Conservation (phyloP, 2,113 vertebrate species). For the Petroica traversi region DNA sequence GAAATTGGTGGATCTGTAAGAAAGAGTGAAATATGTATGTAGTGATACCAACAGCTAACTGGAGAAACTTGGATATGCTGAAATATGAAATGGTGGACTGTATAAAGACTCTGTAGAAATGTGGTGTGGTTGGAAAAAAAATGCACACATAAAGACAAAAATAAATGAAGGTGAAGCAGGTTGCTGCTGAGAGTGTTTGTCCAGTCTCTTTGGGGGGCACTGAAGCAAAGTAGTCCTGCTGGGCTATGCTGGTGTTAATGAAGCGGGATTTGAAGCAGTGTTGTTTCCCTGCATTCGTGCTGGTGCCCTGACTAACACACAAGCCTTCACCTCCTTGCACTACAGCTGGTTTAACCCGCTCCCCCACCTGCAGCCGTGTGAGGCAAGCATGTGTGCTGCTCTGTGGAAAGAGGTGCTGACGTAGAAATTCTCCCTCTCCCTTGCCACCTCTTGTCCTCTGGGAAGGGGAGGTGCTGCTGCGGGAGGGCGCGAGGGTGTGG, state of each 20-base stretch:
- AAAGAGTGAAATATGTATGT: rapidly evolving
- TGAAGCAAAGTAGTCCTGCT: neutral
- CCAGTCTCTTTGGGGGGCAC: rapidly evolving
- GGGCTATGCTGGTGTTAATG: neutral
- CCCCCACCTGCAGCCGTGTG: neutral
- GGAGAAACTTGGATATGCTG: neutral
- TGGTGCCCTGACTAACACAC: neutral
- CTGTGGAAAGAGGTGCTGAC: neutral
- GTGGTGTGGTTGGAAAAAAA: neutral
- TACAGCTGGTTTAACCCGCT: rapidly evolving
- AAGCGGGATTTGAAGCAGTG: neutral
- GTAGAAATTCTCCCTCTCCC: neutral
- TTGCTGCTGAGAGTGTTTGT: neutral
- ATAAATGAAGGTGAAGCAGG: constrained; percentile 50
- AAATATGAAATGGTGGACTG: neutral
- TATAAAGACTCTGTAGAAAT: neutral
- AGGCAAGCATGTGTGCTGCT: neutral
- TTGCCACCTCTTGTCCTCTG: neutral
- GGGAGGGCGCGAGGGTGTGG: neutral
- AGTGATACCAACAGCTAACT: neutral
- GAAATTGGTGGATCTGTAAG: neutral
- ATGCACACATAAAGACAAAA: constrained; percentile 22
- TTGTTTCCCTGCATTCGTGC: rapidly evolving
- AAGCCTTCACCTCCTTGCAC: neutral
- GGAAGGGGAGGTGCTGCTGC: neutral